Conservation (phyloP, 2,888 invertebrate species). For the Drosophila mettleri region DNA sequence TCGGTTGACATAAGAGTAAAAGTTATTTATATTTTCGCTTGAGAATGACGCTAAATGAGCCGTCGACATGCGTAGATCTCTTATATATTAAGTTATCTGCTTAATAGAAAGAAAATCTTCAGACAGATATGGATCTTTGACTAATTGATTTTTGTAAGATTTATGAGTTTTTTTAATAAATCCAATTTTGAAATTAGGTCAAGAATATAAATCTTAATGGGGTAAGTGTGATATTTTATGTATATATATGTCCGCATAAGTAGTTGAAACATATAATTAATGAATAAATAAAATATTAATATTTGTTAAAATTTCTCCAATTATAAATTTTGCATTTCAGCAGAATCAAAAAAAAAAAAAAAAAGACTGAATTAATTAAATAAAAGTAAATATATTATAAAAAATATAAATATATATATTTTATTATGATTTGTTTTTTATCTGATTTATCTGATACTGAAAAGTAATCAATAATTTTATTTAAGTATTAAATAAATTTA, state of each 20-base stretch:
- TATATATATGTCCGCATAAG: not conserved
- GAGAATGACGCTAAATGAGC: conserved; percentile 4
- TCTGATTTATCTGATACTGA: no score
- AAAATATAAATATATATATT: no score
- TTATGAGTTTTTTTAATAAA: conserved; percentile 32
- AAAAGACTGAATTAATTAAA: no score
- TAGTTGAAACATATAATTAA: no score
- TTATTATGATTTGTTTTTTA: no score
- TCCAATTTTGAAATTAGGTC: conserved; percentile 28
- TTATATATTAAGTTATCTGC: conserved; percentile 17
- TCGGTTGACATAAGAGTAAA: conserved; percentile 68
- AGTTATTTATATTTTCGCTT: conserved; percentile 64
- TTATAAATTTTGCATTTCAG: no score
- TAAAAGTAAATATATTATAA: no score
- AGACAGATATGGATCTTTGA: conserved; percentile 11
- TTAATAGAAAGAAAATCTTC: conserved; percentile 9
- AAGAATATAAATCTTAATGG: not conserved
- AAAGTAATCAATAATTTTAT: no score
- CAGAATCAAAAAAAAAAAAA: no score
- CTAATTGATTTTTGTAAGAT: conserved; percentile 19
- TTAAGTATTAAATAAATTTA: no score
- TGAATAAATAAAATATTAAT: no score
- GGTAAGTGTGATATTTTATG: not conserved
- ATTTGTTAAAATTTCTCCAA: no score
- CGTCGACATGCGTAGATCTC: conserved; percentile 3